These are phyloP conservation scores for Prinia subflava DNA, from an alignment of 2,113 vertebrate species.

Conservation along the genomic window DNA sequence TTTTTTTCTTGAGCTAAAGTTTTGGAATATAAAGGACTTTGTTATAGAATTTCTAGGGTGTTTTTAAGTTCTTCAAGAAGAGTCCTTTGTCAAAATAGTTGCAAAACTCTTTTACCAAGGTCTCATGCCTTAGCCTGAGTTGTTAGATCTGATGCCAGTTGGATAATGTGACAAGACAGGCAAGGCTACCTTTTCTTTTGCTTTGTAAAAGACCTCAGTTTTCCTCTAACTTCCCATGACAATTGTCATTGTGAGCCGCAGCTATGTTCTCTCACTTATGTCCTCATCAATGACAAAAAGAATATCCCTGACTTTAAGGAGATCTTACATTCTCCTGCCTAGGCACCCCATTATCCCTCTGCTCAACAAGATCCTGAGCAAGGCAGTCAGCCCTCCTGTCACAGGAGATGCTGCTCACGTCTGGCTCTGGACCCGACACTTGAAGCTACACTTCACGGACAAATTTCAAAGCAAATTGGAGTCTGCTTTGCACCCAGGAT, in stretches of 20 bases:
- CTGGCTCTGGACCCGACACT: not conserved
- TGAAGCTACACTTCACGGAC: not conserved
- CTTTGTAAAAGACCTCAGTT: constrained; percentile 34
- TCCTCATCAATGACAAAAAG: constrained; percentile 58
- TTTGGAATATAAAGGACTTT: not conserved
- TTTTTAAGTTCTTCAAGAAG: not conserved
- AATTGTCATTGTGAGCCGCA: constrained; percentile 43
- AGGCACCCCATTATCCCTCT: constrained; percentile 30
- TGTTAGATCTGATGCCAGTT: constrained; percentile 41
- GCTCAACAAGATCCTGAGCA: not conserved
- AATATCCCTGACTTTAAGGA: constrained; percentile 57
- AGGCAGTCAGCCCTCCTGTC: constrained; percentile 9
- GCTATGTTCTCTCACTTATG: constrained; percentile 44
- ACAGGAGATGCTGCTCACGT: not conserved
- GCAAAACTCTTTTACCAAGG: not conserved
- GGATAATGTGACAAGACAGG: constrained; percentile 48
- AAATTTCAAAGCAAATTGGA: not conserved
- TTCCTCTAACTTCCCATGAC: constrained; percentile 40
- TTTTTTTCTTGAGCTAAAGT: not conserved
- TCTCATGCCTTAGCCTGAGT: not conserved
- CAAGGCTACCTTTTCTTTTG: constrained; percentile 17
- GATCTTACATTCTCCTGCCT: constrained; percentile 4
- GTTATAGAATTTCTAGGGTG: not conserved
- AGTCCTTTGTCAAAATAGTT: not conserved
- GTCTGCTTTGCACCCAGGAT: not conserved